Evolutionary conservation across 2,888 invertebrate genomes (phyloP).

Genomic region (Drosophila kuntzei): DNA sequence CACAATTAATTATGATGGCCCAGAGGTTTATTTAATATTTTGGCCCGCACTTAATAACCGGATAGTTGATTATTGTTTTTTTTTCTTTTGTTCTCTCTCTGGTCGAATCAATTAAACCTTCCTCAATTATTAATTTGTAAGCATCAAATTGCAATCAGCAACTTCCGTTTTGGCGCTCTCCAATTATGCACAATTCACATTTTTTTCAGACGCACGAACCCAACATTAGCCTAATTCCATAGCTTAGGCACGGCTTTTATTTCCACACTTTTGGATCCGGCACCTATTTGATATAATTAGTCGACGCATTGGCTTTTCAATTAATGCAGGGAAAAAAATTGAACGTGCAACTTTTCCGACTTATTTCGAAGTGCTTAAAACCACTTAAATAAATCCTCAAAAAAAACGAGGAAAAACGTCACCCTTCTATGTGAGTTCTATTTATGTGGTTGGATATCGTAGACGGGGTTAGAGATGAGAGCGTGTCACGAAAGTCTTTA

Average conservation of each 20-base stretch:
- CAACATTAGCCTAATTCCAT: constrained; percentile 47
- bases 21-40: constrained; percentile 15
- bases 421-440: background rate
- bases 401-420: background rate
- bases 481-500: constrained; percentile 12
- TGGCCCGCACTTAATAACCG: constrained; percentile 26
- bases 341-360: constrained; percentile 44
- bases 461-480: background rate
- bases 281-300: constrained; percentile 47
- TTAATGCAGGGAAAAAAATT: constrained; percentile 46
- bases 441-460: background rate
- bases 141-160: constrained; percentile 56
- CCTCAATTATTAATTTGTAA: constrained; percentile 48
- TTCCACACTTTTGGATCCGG: constrained; percentile 30
- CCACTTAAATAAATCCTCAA: constrained; percentile 45
- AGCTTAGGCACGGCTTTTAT: constrained; percentile 31
- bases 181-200: constrained; percentile 54
- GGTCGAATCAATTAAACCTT: constrained; percentile 58
- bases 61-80: constrained; percentile 26
- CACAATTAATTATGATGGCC: constrained; percentile 29
- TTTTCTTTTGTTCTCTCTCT: background rate
- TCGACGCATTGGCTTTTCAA: constrained; percentile 47
- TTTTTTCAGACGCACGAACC: constrained; percentile 31
- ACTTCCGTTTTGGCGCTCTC: constrained; percentile 36
- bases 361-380: constrained; percentile 45